phyloP scores from a whole-genome alignment of 2,797 vertebrate genomes.

The Tangara arthus region DNA sequence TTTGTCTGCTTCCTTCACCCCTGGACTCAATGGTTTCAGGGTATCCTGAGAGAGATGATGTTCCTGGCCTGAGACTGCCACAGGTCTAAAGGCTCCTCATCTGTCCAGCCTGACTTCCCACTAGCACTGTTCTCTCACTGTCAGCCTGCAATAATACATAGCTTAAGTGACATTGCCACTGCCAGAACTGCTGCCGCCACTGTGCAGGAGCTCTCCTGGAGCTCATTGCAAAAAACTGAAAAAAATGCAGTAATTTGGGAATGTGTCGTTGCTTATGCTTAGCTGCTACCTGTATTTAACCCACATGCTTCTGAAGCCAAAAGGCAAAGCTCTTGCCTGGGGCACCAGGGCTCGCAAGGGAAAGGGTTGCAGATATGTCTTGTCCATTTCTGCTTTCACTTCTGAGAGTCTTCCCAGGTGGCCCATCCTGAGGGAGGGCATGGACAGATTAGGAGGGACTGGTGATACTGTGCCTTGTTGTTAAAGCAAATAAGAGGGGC shows the following conservation, averaged over 20 bases:
- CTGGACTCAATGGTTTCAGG: not conserved
- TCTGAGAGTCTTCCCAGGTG: not conserved
- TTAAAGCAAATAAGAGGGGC: not conserved
- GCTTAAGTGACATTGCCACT: not conserved
- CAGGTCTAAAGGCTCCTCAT: not conserved
- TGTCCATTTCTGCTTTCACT: not conserved
- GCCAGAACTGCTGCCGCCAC: not conserved
- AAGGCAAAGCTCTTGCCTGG: not conserved
- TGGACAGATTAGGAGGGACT: not conserved
- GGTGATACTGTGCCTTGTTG: not conserved
- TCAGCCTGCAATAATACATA: fast-evolving
- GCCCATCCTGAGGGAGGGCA: not conserved
- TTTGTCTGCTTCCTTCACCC: not conserved
- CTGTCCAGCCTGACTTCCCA: not conserved
- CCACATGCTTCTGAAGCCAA: not conserved
- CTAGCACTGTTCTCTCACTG: not conserved
- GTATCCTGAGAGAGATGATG: not conserved
- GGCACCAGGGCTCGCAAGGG: not conserved
- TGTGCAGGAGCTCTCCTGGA: not conserved
- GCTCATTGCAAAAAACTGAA: not conserved
- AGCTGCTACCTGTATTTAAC: not conserved
- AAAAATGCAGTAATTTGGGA: not conserved
- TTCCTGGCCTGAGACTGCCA: not conserved
- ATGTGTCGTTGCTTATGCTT: not conserved
- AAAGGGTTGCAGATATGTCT: not conserved